phyloP scores from a whole-genome alignment of 1,140 invertebrate species.

The Wasmannia auropunctata region DNA sequence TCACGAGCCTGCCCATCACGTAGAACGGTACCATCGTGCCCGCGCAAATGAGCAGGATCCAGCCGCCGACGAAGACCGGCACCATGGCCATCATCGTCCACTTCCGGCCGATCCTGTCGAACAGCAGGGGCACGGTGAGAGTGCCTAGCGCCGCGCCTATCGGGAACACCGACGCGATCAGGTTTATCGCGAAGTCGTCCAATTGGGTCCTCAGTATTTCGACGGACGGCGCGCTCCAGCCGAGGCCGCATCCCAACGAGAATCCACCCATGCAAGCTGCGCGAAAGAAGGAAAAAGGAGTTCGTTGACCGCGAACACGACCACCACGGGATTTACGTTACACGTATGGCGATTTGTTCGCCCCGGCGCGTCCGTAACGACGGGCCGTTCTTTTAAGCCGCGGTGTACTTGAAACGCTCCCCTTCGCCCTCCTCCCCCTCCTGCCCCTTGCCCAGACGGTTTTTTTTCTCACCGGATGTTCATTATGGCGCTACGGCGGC shows the following conservation, averaged over 20 bases:
- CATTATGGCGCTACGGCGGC: slow-evolving; percentile 15
- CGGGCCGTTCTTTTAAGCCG: slow-evolving; percentile 6
- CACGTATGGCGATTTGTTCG: slow-evolving; percentile 29
- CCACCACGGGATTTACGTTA: neutral
- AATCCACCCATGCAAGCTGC: slow-evolving; percentile 75
- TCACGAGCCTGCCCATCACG: slow-evolving; percentile 84
- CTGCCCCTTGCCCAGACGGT: neutral
- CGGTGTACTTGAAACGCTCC: neutral
- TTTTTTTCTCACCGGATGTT: slow-evolving; percentile 35
- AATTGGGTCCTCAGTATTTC: slow-evolving; percentile 76
- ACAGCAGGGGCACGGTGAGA: slow-evolving; percentile 82
- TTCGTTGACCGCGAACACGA: slow-evolving; percentile 42
- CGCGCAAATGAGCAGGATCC: slow-evolving; percentile 81
- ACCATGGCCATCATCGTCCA: slow-evolving; percentile 82
- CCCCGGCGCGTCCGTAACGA: slow-evolving; percentile 14
- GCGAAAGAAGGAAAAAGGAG: slow-evolving; percentile 7
- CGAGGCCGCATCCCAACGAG: slow-evolving; percentile 79
- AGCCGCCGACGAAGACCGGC: slow-evolving; percentile 84
- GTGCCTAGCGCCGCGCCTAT: slow-evolving; percentile 84
- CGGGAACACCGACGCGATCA: slow-evolving; percentile 84
- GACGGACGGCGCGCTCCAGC: slow-evolving; percentile 84
- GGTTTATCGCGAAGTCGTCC: slow-evolving; percentile 74
- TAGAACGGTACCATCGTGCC: slow-evolving; percentile 73
- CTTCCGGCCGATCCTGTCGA: slow-evolving; percentile 86
- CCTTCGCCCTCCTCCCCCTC: neutral